A percentile compares a stretch with the other conserved stretches of the same genome.
Evolutionary conservation across 2,113 vertebrate species (phyloP).

Genomic region (Scalopus aquaticus): DNA sequence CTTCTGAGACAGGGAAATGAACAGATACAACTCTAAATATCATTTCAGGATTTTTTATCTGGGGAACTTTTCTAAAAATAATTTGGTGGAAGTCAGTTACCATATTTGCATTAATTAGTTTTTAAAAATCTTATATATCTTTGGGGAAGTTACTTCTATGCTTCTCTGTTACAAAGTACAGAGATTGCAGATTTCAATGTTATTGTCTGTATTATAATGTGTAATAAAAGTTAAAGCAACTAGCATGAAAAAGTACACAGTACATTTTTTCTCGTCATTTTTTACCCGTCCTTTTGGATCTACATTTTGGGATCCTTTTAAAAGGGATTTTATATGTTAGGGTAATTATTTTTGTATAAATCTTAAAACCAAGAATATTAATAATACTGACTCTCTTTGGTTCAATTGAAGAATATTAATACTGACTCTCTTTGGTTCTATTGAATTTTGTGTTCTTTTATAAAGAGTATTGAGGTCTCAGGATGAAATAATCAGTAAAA

Average conservation of each 20-base stretch:
- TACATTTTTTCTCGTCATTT: neutral
- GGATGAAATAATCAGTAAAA: neutral
- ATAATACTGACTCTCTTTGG: neutral
- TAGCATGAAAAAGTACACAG: neutral
- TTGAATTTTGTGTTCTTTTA: neutral
- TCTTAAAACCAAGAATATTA: conserved; percentile 14
- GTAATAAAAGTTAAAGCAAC: neutral
- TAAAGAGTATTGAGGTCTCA: neutral
- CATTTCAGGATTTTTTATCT: neutral
- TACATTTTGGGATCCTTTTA: neutral
- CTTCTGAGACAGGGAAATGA: neutral
- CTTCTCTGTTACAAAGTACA: neutral
- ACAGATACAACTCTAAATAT: neutral
- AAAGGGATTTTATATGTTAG: neutral
- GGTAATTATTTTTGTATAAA: neutral
- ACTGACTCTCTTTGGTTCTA: neutral
- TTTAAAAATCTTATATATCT: neutral
- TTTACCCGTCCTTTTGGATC: neutral
- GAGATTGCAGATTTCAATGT: neutral
- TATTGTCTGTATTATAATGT: neutral
- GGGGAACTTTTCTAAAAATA: neutral
- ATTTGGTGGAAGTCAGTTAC: neutral
- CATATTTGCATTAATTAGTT: neutral
- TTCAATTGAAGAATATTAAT: neutral
- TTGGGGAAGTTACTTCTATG: neutral